Base-by-base conservation (phyloP, 2,113 vertebrate species). In the Oenanthe oenanthe region DNA sequence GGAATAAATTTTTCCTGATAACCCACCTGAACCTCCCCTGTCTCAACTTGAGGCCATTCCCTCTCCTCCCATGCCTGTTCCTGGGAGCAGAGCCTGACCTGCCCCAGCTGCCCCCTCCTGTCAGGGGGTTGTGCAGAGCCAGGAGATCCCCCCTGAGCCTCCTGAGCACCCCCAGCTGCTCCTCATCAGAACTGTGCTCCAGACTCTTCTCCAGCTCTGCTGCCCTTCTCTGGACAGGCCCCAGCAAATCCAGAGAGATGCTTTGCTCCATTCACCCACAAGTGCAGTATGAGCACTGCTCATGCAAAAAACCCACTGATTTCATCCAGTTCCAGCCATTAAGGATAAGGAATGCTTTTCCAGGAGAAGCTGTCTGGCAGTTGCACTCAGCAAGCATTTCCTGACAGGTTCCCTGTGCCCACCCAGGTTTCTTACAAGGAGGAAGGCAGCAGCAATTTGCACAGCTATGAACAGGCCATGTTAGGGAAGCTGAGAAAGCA, bases 11-110 rank as follows among this genome's bases (percentile, higher is more conserved):
- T n/a, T 51, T 36, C 18, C 17, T 7, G 19, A 36, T 43, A 51
- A 11, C 25, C 32, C 51, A 51, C 15, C 58, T 38, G 45, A 58
- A 17, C 18, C 12, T 73, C 10, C 17, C 21, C 15, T 43, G 58
- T 1, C 4, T 2, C 43, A 80, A 0, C 31, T 5, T 16, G 14
- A 36, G 2, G 51, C 15, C 0, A 0, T 32, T 43, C 3, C 58
- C 43, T 19, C 67, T 28, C 1, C 0, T 63, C 50, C 34, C 50
- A 26, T 48, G 51, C 71, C 13, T 40, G 43, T 24, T 43, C 17
- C 12, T 38, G 51, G 26, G 26, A 80, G 67, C 31, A 73, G 32
- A 80, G 43, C 36, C 11, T 0, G 3, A 21, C 2, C 13, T 4
- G 0, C 13, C 12, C 5, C 0, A 2, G 26, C 32, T 73, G 17